These are phyloP conservation scores for Drosophila mercatorum DNA, from an alignment of 2,888 invertebrate genomes.

Conservation along the genomic window DNA sequence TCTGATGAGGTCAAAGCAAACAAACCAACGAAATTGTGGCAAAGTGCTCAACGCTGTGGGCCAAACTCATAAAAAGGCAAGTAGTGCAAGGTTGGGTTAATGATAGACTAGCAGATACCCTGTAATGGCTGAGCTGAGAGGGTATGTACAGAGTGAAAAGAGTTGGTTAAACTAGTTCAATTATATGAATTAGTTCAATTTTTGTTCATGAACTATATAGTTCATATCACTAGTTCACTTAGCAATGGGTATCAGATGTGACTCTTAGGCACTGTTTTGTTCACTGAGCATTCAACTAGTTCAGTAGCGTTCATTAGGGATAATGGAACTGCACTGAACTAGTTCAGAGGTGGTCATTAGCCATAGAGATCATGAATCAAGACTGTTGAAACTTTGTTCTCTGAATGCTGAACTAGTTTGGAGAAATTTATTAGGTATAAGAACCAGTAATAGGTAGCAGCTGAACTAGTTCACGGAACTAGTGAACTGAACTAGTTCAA, in stretches of 20 bases:
- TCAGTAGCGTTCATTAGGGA: too few species aligned
- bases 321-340: background rate
- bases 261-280: background rate
- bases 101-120: background rate
- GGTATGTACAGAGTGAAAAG: too few species aligned
- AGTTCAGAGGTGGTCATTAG: background rate
- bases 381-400: too few species aligned
- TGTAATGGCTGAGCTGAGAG: too few species aligned
- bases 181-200: too few species aligned
- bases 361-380: too few species aligned
- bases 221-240: background rate
- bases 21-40: slow-evolving; percentile 58
- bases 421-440: too few species aligned
- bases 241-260: too few species aligned
- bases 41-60: slow-evolving; percentile 50
- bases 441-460: background rate
- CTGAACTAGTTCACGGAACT: background rate
- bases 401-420: too few species aligned
- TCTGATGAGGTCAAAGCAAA: slow-evolving; percentile 63
- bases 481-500: background rate
- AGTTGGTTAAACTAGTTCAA: too few species aligned
- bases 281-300: background rate
- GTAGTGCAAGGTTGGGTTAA: accelerated
- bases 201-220: too few species aligned
- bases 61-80: background rate